phyloP scores from a whole-genome alignment of 2,113 vertebrate genomes.

The Cichladusa arquata region DNA sequence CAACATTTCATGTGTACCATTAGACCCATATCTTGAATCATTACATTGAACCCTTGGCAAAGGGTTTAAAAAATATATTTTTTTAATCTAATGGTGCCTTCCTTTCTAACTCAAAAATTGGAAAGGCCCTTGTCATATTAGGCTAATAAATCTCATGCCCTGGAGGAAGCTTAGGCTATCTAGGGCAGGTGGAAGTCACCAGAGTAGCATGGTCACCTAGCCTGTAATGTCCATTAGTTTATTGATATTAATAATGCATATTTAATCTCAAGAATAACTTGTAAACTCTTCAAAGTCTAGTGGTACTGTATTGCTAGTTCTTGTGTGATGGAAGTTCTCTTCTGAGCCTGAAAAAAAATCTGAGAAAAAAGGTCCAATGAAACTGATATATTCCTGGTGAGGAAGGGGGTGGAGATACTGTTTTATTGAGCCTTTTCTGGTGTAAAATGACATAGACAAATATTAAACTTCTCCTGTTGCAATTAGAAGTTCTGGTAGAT shows the following conservation, averaged over 20 bases:
- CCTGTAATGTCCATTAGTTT: not conserved
- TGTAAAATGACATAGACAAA: not conserved
- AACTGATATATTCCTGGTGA: not conserved
- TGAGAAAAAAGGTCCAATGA: not conserved
- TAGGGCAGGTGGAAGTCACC: not conserved
- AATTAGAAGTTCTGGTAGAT: not conserved
- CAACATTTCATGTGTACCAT: not conserved
- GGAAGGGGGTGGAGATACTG: fast-evolving
- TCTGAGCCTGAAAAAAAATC: not conserved
- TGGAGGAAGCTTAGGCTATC: not conserved
- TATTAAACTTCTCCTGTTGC: not conserved
- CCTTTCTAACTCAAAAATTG: not conserved
- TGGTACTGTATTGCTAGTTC: not conserved
- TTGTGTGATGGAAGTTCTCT: not conserved
- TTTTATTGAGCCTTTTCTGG: not conserved
- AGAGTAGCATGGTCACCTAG: not conserved
- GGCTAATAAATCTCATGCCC: not conserved
- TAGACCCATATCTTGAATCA: not conserved
- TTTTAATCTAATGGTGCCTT: not conserved
- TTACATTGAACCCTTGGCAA: not conserved
- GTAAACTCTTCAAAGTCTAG: not conserved
- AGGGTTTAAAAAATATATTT: not conserved
- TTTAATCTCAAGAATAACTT: not conserved
- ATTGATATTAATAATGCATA: not conserved
- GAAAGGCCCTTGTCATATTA: not conserved